Evolutionary conservation across 2,888 invertebrate species (phyloP), one percentile per base, ranked within the genome.

Genomic region (Cantharis lateralis): DNA sequence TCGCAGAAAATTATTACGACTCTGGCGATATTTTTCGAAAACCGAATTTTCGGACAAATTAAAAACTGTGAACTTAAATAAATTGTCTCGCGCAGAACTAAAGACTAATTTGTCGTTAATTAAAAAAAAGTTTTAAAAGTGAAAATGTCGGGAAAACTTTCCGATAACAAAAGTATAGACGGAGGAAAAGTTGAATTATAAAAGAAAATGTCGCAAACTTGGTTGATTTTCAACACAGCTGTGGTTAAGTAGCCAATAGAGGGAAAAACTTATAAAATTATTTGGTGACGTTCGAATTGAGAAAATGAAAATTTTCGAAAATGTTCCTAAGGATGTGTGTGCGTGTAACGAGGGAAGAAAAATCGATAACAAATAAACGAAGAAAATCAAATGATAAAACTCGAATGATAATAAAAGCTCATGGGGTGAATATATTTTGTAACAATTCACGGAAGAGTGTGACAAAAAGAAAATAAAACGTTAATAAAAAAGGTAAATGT

Each of bases 1-100:
- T 76, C 76, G 69, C 72, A 68, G 76, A 75, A 73, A 79, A 77
- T 76, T 80, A 79, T 76, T 78, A 80, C 78, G 80, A 72, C 71
- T 32, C n/a, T 1, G 24, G 2, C 13, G 18, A 20, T 20, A 66
- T 66, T 66, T 66, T 66, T 66, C 11, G 16, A 66, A 48, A 48
- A n/a, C 63, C 71, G 28, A 15, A 66, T 3, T 66, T 66, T 66
- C 7, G n/a, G 7, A 2, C 1, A 48, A 48, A 48, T n/a, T 48
- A n/a, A 48, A 48, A n/a, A n/a, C 16, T n/a, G 48, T 48, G 48
- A 48, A n/a, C 7, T 48, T n/a, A 48, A 48, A 48, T 48, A 7
- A 48, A 48, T 9, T 48, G 13, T 48, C n/a, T n/a, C 48, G 7
- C n/a, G 7, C 48, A 48, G n/a, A 7, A 48, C 1, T 48, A 48